Conservation (phyloP, 2,888 invertebrate species). For the Lasius platythorax region DNA sequence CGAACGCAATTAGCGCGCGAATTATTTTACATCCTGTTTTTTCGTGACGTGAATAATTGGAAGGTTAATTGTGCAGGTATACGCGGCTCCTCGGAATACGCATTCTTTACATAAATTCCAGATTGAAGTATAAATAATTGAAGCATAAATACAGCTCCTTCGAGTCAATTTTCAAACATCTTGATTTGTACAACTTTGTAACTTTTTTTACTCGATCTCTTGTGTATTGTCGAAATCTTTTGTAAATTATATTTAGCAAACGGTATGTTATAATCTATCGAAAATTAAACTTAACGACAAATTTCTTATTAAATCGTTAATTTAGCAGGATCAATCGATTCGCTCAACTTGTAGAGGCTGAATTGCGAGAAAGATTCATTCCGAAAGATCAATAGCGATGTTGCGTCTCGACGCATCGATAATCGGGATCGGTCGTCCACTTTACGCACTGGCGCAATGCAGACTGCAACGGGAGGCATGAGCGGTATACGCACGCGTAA, state of each 20-base stretch:
- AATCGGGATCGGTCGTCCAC: neutral
- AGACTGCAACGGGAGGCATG: constrained; percentile 13
- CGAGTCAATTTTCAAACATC: neutral
- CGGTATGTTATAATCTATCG: neutral
- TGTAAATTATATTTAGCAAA: neutral
- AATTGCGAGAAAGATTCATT: neutral
- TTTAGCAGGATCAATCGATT: neutral
- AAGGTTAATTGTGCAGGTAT: constrained; percentile 25
- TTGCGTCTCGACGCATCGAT: neutral
- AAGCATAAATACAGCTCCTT: neutral
- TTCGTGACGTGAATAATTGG: neutral
- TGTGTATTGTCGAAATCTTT: neutral
- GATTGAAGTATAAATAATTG: constrained; percentile 47
- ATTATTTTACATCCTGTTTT: constrained; percentile 1
- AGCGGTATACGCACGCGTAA: constrained; percentile 34
- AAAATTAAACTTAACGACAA: neutral
- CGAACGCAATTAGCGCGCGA: neutral
- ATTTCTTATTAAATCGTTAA: constrained; percentile 3
- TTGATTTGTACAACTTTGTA: neutral
- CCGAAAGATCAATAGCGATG: neutral
- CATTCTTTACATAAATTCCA: constrained; percentile 66
- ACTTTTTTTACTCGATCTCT: neutral
- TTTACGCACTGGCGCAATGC: constrained; percentile 45
- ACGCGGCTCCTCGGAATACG: constrained; percentile 32
- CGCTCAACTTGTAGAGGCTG: neutral